Percentiles rank a stretch among this genome's conserved stretches.
phyloP scores from a whole-genome alignment of 2,888 invertebrate species.

The Oscheius sp. region DNA sequence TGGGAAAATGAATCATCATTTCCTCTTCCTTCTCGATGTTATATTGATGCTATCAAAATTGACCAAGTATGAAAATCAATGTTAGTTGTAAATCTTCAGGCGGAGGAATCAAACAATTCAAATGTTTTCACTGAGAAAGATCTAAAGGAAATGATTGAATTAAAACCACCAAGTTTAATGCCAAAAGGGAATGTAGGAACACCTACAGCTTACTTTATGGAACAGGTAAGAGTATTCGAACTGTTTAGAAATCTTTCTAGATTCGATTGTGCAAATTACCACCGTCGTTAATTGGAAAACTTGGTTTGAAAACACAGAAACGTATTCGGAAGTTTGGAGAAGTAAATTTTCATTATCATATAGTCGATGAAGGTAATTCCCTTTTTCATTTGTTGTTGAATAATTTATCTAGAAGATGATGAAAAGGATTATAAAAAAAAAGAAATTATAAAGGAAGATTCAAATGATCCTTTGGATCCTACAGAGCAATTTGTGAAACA shows the following conservation, averaged over 20 bases:
- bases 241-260: slow-evolving; percentile 16
- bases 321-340: slow-evolving; percentile 45
- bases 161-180: slow-evolving; percentile 72
- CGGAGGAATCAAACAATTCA: not conserved
- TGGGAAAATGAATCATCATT: slow-evolving; percentile 32
- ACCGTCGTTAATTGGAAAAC: slow-evolving; percentile 65
- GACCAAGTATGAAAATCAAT: not conserved
- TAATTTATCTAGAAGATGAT: not conserved
- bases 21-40: slow-evolving; percentile 39
- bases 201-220: slow-evolving; percentile 73
- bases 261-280: slow-evolving; percentile 72
- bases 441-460: not conserved
- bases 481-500: slow-evolving; percentile 38
- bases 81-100: not conserved
- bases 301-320: slow-evolving; percentile 43
- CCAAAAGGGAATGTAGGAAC: slow-evolving; percentile 76
- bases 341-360: slow-evolving; percentile 45
- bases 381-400: not conserved
- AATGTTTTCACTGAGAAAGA: slow-evolving; percentile 33
- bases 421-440: slow-evolving; percentile 12
- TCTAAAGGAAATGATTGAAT: slow-evolving; percentile 61
- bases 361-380: not conserved
- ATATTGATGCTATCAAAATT: slow-evolving; percentile 43
- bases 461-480: slow-evolving; percentile 33
- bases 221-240: slow-evolving; percentile 37